Percentiles rank a stretch among this genome's conserved stretches.
Evolutionary conservation across 2,797 vertebrate species (phyloP).

Genomic region (Sandelia bainsii): DNA sequence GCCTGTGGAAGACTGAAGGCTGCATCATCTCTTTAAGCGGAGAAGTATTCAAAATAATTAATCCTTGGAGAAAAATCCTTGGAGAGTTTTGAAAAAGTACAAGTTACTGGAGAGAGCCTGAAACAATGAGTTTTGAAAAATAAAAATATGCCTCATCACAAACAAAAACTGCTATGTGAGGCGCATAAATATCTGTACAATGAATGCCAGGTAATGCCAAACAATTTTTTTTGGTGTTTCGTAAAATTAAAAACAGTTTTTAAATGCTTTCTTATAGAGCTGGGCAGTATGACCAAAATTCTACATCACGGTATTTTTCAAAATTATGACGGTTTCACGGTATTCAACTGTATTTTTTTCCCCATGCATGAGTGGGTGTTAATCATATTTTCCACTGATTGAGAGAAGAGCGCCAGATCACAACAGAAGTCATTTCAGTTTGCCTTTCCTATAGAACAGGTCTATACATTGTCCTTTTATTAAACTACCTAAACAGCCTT

Average conservation of each 20-base stretch:
- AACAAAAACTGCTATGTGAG: not conserved
- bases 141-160: constrained; percentile 23
- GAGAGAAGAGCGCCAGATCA: too few relatives aligned
- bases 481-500: too few relatives aligned
- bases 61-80: constrained; percentile 56
- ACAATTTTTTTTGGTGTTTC: not conserved
- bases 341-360: too few relatives aligned
- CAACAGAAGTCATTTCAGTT: too few relatives aligned
- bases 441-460: too few relatives aligned
- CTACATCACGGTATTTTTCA: too few relatives aligned
- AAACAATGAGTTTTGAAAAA: constrained; percentile 35
- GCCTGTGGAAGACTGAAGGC: constrained; percentile 44
- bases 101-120: constrained; percentile 24
- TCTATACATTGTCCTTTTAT: too few relatives aligned
- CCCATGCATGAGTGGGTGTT: too few relatives aligned
- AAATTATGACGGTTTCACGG: too few relatives aligned
- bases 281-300: too few relatives aligned
- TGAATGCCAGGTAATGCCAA: not conserved
- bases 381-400: too few relatives aligned
- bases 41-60: constrained; percentile 52
- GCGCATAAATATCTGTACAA: constrained; percentile 1
- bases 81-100: constrained; percentile 7
- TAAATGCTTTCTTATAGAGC: not conserved
- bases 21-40: constrained; percentile 48
- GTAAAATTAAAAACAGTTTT: not conserved